phyloP scores from a whole-genome alignment of 2,113 vertebrate species.

The Brienomyrus longianalis region DNA sequence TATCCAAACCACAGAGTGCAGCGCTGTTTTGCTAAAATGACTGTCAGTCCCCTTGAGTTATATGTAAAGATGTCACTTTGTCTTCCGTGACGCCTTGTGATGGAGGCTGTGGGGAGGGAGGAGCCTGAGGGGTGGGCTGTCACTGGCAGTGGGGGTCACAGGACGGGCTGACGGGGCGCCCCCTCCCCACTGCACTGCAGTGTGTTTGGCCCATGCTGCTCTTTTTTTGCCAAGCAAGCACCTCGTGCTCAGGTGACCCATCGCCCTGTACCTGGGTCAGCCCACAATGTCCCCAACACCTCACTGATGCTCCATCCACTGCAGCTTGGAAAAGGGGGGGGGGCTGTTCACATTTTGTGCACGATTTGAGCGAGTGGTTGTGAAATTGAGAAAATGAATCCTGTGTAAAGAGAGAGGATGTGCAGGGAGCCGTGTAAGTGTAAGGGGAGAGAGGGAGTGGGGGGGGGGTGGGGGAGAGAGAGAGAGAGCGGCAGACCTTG shows the following conservation, averaged over 20 bases:
- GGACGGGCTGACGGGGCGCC: neutral
- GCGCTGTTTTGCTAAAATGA: neutral
- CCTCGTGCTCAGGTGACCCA: neutral
- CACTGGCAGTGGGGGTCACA: neutral
- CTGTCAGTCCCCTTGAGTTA: neutral
- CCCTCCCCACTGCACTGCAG: neutral
- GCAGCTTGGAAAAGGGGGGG: neutral
- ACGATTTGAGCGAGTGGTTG: neutral
- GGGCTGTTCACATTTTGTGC: neutral
- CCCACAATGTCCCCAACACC: neutral
- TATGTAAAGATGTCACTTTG: neutral
- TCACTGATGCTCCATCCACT: neutral
- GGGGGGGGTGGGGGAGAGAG: neutral
- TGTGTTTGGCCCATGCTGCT: neutral
- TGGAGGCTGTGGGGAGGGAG: neutral
- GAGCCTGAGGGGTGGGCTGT: neutral
- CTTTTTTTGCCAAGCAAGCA: neutral
- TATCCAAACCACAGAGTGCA: neutral
- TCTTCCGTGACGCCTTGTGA: neutral
- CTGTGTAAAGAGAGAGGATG: neutral
- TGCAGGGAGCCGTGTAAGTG: neutral
- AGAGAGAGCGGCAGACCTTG: constrained; percentile 28
- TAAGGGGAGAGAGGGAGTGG: constrained; percentile 6
- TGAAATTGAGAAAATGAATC: neutral
- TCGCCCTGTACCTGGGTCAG: neutral